A percentile compares a stretch with the other conserved stretches of the same genome.
Evolutionary conservation across 2,113 vertebrate genomes (phyloP).

Genomic region (Festucalex cinctus): DNA sequence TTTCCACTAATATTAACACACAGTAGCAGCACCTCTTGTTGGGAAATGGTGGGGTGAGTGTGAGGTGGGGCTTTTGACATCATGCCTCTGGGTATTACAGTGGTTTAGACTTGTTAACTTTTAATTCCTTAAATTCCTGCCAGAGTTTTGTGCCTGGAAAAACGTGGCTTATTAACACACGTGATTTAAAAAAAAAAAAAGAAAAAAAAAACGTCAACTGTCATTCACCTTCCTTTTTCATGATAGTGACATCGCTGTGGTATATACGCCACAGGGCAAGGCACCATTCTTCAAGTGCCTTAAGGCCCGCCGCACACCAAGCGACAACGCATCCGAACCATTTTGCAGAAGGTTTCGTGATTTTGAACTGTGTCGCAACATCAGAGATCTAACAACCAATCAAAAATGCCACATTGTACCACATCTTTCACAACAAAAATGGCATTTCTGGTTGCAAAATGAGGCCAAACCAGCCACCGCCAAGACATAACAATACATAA

Average conservation of each 20-base stretch:
- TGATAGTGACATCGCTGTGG: neutral
- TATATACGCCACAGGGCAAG: too few relatives aligned
- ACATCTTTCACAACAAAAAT: too few relatives aligned
- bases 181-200: conserved; percentile 22
- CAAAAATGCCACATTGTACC: too few relatives aligned
- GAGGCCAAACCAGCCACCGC: too few relatives aligned
- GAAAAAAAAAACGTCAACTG: conserved; percentile 1
- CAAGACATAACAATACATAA: too few relatives aligned
- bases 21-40: neutral
- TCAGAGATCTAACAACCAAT: too few relatives aligned
- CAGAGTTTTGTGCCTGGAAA: conserved; percentile 45
- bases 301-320: too few relatives aligned
- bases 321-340: too few relatives aligned
- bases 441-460: too few relatives aligned
- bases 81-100: conserved; percentile 53
- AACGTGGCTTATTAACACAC: conserved; percentile 63
- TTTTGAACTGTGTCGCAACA: too few relatives aligned
- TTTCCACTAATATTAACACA: neutral
- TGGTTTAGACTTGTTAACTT: conserved; percentile 68
- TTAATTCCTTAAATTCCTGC: conserved; percentile 64
- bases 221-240: neutral
- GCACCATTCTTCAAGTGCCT: too few relatives aligned
- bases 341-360: too few relatives aligned
- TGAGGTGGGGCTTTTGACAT: conserved; percentile 27
- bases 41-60: neutral